A percentile compares a stretch with the other conserved stretches of the same genome.
Evolutionary conservation across 2,888 invertebrate species (phyloP).

Genomic region (Noctua janthe): DNA sequence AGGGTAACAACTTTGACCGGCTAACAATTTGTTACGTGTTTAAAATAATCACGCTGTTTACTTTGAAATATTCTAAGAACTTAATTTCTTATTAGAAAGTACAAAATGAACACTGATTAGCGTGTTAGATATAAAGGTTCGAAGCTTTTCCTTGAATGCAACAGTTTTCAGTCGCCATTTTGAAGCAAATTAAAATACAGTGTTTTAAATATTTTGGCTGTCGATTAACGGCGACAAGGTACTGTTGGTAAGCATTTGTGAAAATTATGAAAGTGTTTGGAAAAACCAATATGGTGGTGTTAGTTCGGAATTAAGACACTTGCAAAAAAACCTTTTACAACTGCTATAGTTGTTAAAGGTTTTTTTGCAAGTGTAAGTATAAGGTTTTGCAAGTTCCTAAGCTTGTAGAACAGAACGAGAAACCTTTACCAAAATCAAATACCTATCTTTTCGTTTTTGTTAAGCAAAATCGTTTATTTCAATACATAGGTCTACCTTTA

Average conservation of each 20-base stretch:
- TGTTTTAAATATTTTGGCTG: not conserved
- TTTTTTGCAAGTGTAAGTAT: too few species aligned
- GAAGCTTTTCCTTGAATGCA: conserved; percentile 49
- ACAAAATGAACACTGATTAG: conserved; percentile 49
- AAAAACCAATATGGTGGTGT: not conserved
- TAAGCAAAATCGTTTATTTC: not conserved
- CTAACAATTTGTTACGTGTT: conserved; percentile 50
- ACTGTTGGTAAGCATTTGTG: not conserved
- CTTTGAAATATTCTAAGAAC: conserved; percentile 43
- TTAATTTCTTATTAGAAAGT: conserved; percentile 47
- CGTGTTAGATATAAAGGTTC: conserved; percentile 45
- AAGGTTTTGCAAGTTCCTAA: not conserved
- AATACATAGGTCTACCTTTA: not conserved
- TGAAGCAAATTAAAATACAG: not conserved
- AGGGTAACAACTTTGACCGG: conserved; percentile 24
- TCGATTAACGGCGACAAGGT: not conserved
- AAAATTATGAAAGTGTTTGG: not conserved
- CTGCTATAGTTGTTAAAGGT: not conserved
- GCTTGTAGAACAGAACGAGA: not conserved
- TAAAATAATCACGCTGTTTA: conserved; percentile 41
- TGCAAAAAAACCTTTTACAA: not conserved
- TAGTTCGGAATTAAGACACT: not conserved
- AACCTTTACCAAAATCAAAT: not conserved
- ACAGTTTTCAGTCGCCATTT: conserved; percentile 31
- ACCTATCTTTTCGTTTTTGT: not conserved